Evolutionary conservation across 2,888 invertebrate genomes (phyloP), one percentile per base, ranked within the genome.

Genomic region (Bombyx huttoni): DNA sequence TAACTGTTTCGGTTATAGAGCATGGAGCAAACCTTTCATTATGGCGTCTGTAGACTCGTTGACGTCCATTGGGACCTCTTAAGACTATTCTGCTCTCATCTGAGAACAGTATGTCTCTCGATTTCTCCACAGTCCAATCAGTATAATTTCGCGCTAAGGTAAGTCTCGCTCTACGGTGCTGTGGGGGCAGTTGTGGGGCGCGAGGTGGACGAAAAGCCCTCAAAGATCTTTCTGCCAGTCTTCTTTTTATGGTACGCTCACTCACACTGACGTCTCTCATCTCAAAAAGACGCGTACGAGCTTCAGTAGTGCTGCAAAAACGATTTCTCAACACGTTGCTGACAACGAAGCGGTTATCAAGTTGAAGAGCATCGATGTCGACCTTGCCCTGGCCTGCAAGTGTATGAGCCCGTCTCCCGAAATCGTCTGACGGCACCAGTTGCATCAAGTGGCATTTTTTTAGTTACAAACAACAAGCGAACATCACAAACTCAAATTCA

Each of bases 21-120:
- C 24, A 24, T 24, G 24, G 24, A 24, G 24, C 24, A 0, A 24
- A 24, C 24, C 24, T 24, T 24, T 24, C 24, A 24, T 24, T 24
- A 3, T 24, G 24, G 1, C 24, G 24, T 5, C 24, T 24, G 0
- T 24, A 24, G 24, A 24, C 24, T 24, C 24, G 24, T 5, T 24
- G 0, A 1, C 24, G 24, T 24, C 24, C 24, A 24, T 24, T 24
- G 24, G 24, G 24, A 24, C 24, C 24, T 52, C 34, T 40, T 53
- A 50, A 48, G 33, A 49, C 49, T 48, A 52, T 50, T 54, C 49
- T 54, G 12, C 33, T 46, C 49, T 48, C 50, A 48, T 52, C 54
- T 35, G 52, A 54, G 48, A 52, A 49, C 13, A 50, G 49, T 34
- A 50, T 35, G 45, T 49, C 13, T 49, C 52, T 51, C 49, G 40